These are phyloP conservation scores for Harpagifer antarcticus DNA, from an alignment of 2,797 vertebrate genomes.

Conservation along the genomic window DNA sequence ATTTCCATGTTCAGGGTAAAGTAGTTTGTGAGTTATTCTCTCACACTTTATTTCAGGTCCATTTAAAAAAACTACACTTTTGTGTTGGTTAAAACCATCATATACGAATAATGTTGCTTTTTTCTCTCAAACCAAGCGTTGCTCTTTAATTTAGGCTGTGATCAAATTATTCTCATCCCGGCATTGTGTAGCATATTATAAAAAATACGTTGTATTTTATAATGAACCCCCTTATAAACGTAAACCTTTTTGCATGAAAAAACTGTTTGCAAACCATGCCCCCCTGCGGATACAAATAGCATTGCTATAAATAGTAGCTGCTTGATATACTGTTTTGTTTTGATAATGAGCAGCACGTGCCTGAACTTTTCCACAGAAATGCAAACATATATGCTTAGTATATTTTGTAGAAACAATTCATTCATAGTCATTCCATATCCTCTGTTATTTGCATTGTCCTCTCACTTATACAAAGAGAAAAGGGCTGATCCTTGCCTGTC, in stretches of 20 bases:
- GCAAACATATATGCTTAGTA: neutral
- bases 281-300: constrained; percentile 64
- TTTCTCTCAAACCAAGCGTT: neutral
- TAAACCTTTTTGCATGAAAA: neutral
- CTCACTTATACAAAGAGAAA: neutral
- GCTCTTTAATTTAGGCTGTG: neutral
- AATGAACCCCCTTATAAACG: neutral
- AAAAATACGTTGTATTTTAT: neutral
- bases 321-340: neutral
- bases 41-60: neutral
- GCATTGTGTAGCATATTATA: neutral
- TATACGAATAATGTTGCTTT: too few species aligned
- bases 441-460: neutral
- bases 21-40: neutral
- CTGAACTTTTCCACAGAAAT: neutral
- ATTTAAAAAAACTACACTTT: neutral
- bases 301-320: constrained; percentile 27
- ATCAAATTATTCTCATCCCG: neutral
- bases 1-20: neutral
- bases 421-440: neutral
- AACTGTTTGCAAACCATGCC: constrained; percentile 68
- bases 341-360: constrained; percentile 2
- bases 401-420: neutral
- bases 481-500: neutral
- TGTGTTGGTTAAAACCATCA: neutral